Evolutionary conservation across 2,888 invertebrate species (phyloP).

Genomic region (Xestobium rufovillosum): DNA sequence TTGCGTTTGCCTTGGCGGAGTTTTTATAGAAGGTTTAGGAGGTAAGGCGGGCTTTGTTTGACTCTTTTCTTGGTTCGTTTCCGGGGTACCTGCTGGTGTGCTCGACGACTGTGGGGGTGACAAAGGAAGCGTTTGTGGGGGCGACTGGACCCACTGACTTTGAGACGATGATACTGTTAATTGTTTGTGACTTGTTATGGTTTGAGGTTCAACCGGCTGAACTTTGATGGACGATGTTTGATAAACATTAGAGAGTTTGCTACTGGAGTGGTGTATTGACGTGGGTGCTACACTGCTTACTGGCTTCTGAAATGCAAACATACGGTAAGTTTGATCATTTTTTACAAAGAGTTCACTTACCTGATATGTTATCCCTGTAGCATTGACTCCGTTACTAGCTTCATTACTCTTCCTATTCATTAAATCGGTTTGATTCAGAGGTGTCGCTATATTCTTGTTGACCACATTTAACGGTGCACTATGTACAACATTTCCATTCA

Average conservation of each 20-base stretch:
- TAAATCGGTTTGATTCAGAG: constrained; percentile 50
- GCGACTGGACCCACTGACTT: constrained; percentile 28
- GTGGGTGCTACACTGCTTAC: constrained; percentile 82
- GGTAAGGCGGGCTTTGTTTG: constrained; percentile 74
- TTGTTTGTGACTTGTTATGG: constrained; percentile 47
- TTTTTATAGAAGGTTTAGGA: constrained; percentile 70
- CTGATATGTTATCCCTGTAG: constrained; percentile 20
- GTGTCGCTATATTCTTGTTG: constrained; percentile 59
- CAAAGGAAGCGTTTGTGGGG: constrained; percentile 30
- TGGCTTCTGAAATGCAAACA: constrained; percentile 64
- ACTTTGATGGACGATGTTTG: constrained; percentile 76
- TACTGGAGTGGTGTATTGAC: constrained; percentile 56
- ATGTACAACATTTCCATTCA: constrained; percentile 45
- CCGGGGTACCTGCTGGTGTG: constrained; percentile 51
- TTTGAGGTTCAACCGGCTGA: constrained; percentile 73
- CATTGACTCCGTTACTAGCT: constrained; percentile 36
- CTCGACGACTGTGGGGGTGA: constrained; percentile 57
- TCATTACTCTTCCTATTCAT: constrained; percentile 26
- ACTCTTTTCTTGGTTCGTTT: constrained; percentile 49
- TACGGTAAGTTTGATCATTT: background rate
- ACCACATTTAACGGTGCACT: constrained; percentile 51
- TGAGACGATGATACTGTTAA: constrained; percentile 18
- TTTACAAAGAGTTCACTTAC: constrained; percentile 12
- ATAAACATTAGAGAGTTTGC: constrained; percentile 68
- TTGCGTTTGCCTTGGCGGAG: constrained; percentile 48